Conservation (phyloP, 2,113 vertebrate genomes). For the Ageneiosus marmoratus region DNA sequence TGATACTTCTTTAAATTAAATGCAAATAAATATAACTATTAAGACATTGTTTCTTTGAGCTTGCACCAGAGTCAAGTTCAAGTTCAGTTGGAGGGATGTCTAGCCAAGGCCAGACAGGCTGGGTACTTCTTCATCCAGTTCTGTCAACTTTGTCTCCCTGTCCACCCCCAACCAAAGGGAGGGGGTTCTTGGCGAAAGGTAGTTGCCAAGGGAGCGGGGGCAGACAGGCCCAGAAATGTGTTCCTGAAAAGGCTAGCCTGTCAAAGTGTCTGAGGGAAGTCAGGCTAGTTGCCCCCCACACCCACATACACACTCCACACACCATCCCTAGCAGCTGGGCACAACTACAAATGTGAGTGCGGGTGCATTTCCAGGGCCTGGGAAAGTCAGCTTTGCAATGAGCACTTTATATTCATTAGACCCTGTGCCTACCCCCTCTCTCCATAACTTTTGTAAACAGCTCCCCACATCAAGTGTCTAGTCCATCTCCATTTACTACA, state of each 20-base stretch:
- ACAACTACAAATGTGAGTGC: conserved; percentile 63
- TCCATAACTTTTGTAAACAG: conserved; percentile 61
- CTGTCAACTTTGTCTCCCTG: conserved; percentile 46
- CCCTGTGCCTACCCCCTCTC: conserved; percentile 43
- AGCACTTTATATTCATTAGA: conserved; percentile 92
- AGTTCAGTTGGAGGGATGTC: conserved; percentile 70
- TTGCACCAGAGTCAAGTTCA: conserved; percentile 74
- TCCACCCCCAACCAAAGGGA: conserved; percentile 26
- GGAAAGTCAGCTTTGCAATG: conserved; percentile 85
- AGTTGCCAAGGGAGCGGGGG: conserved; percentile 92
- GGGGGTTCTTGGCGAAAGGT: conserved; percentile 69
- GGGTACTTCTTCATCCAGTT: conserved; percentile 63
- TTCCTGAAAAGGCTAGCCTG: conserved; percentile 88
- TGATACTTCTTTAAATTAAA: not conserved
- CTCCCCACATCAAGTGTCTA: conserved; percentile 74
- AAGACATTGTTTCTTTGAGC: not conserved
- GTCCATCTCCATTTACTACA: conserved; percentile 60
- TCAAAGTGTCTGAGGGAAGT: conserved; percentile 90
- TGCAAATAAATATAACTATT: conserved; percentile 23
- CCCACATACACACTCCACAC: conserved; percentile 33
- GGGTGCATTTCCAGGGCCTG: conserved; percentile 78
- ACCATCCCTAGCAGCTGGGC: conserved; percentile 83
- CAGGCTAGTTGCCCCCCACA: conserved; percentile 66
- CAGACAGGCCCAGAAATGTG: conserved; percentile 82
- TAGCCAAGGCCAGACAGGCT: conserved; percentile 54